Base-by-base conservation (phyloP, 2,797 vertebrate species). In the Pampus argenteus region DNA sequence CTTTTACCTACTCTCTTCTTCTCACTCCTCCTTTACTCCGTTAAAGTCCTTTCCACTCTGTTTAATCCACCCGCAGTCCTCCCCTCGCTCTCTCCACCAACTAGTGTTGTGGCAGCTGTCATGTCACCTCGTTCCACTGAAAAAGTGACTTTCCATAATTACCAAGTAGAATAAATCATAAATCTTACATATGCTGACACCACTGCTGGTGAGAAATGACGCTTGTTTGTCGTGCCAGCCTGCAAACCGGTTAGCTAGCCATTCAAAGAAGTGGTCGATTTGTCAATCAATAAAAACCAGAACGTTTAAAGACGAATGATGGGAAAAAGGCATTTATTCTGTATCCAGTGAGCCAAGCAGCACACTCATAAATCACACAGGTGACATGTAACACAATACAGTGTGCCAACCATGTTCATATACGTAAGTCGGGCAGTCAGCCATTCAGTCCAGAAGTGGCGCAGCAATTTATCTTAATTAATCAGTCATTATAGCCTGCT, bases 41-140 rank as follows among this genome's bases (percentile, higher is more conserved):
- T 68, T 73, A 66, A 73, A 73, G 66, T 79, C 64, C 14, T 67
- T 71, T 85, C 78, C 69, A 81, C 75, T 87, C 80, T 78, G 69
- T 80, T 80, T 81, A 79, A 73, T 86, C 69, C 74, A 63, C 77
- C 69, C 69, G 28, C 57, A 23, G 17, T 60, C 72, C 28, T 55
- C 81, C 49, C 17, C 42, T 52, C 15, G 13, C 68, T 56, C 25
- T 50, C 74, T 77, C 55, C 70, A 71, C 72, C 78, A 54, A 38
- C 57, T 45, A 61, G 58, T 83, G 78, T 79, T 67, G 71, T 82
- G 81, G 70, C 86, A 88, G 74, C 79, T 86, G 86, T 86, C 86
- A 76, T 67, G 76, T 89, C 84, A 84, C 79, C 78, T 66, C 57
- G 9, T 87, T 73, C 78, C 73, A 78, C 67, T 34, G 50, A 79